These are phyloP conservation scores for Monodelphis domestica DNA, from an alignment of 2,797 vertebrate species.

Conservation along the genomic window DNA sequence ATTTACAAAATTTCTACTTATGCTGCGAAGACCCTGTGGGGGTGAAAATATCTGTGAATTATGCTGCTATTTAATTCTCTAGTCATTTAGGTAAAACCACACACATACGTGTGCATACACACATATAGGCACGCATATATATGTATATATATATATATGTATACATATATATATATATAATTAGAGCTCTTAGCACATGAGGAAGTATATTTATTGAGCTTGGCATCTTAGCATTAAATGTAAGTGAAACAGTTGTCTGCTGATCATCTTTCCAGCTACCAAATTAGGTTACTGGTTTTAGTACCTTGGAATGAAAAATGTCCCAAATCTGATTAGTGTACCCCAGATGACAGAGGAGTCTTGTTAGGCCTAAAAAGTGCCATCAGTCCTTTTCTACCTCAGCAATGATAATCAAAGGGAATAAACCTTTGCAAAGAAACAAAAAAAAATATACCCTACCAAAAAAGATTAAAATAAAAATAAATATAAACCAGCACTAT, in stretches of 20 bases:
- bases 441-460: not conserved
- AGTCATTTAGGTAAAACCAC: not conserved
- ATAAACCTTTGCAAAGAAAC: not conserved
- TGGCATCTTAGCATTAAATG: not conserved
- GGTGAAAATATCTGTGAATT: not conserved
- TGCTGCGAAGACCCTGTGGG: not conserved
- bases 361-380: not conserved
- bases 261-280: not conserved
- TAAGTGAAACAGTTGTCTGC: not conserved
- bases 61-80: not conserved
- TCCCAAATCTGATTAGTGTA: not conserved
- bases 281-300: not conserved
- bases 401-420: not conserved
- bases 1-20: not conserved
- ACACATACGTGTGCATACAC: too few species aligned
- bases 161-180: not conserved
- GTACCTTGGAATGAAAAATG: not conserved
- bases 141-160: too few species aligned
- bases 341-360: not conserved
- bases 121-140: too few species aligned
- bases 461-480: not conserved
- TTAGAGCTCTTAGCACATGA: not conserved
- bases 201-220: conserved; percentile 4
- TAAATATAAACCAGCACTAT: not conserved
- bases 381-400: not conserved